Evolutionary conservation across 2,888 invertebrate genomes (phyloP).

Genomic region (Alentia gelatinosa): DNA sequence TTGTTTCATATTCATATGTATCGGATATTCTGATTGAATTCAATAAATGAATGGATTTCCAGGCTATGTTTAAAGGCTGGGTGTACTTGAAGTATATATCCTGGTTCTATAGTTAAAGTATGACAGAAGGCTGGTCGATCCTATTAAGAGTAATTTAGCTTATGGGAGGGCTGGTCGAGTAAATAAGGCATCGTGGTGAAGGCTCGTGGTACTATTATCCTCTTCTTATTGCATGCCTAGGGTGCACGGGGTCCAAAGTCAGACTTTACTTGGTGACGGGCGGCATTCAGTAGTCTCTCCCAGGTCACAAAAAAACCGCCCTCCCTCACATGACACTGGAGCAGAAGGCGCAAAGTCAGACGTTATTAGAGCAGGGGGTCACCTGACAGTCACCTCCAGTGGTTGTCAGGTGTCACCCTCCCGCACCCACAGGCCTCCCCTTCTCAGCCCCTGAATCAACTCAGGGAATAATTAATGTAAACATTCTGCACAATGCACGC

Average conservation of each 20-base stretch:
- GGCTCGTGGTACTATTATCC: too few species aligned
- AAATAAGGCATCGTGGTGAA: too few species aligned
- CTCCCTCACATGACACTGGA: not conserved
- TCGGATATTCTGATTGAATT: too few species aligned
- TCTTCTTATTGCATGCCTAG: not conserved
- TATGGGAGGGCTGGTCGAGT: too few species aligned
- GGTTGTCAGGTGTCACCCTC: not conserved
- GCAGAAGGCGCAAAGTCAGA: not conserved
- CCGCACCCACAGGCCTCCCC: not conserved
- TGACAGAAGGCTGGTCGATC: too few species aligned
- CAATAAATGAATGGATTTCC: too few species aligned
- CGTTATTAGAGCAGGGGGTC: not conserved
- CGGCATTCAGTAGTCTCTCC: not conserved
- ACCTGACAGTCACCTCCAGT: not conserved
- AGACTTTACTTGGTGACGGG: not conserved
- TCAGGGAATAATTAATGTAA: not conserved
- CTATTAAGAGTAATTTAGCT: too few species aligned
- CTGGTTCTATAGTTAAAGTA: too few species aligned
- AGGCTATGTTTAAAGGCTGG: too few species aligned
- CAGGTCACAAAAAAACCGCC: not conserved
- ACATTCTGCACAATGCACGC: not conserved
- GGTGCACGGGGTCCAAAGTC: conserved; percentile 10
- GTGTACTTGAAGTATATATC: too few species aligned
- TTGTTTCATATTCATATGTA: too few species aligned
- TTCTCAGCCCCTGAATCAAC: not conserved